Conservation (phyloP, 2,888 invertebrate species). For the Tipula lateralis region DNA sequence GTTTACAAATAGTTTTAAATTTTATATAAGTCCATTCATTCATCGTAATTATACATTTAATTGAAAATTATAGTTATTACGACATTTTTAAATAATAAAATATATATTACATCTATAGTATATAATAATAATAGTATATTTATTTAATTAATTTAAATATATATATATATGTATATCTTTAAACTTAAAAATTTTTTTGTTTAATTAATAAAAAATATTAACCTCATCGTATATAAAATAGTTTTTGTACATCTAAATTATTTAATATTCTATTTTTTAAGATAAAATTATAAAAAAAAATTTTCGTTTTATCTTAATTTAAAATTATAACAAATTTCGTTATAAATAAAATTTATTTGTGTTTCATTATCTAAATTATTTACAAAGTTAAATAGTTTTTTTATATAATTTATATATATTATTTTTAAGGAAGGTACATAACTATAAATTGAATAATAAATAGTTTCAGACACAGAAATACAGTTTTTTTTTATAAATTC, state of each 20-base stretch:
- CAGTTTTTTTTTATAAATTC: not conserved
- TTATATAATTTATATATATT: not conserved
- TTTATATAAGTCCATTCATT: not conserved
- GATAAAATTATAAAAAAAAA: not conserved
- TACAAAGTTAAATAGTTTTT: not conserved
- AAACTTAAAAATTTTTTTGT: not conserved
- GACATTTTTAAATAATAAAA: not conserved
- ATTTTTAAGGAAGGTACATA: not conserved
- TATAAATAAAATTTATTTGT: not conserved
- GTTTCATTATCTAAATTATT: not conserved
- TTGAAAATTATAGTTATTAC: not conserved
- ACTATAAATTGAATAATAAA: not conserved
- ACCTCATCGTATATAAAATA: not conserved
- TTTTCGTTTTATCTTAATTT: not conserved
- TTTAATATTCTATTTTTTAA: not conserved
- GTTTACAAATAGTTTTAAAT: not conserved
- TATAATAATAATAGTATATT: not conserved
- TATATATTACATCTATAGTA: not conserved
- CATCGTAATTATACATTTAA: not conserved
- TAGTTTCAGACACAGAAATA: not conserved
- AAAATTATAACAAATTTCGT: not conserved
- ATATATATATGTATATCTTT: not conserved
- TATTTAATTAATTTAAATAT: not conserved
- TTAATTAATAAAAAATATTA: not conserved
- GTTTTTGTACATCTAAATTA: not conserved